phyloP scores from a whole-genome alignment of 1,140 invertebrate species.

The Anastrepha obliqua region DNA sequence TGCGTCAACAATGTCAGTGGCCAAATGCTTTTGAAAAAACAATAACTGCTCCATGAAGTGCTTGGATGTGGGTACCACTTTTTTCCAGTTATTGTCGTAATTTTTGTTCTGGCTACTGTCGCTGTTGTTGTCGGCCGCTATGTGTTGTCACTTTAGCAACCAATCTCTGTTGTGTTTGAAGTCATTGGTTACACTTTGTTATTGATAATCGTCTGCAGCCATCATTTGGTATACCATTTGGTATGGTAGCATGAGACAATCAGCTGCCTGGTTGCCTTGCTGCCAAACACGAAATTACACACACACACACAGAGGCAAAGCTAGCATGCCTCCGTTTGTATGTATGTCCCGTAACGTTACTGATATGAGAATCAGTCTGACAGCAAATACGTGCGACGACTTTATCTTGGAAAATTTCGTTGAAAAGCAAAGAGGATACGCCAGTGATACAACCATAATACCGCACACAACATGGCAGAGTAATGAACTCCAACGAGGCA shows the following conservation, averaged over 20 bases:
- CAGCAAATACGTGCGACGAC: slow-evolving; percentile 53
- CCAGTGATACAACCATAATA: slow-evolving; percentile 16
- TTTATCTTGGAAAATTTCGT: slow-evolving; percentile 50
- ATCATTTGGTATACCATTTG: not conserved
- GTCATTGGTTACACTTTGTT: slow-evolving; percentile 50
- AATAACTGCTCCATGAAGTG: not conserved
- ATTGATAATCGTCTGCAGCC: slow-evolving; percentile 51
- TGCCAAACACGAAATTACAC: not conserved
- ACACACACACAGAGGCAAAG: not conserved
- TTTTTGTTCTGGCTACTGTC: not conserved
- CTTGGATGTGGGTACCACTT: not conserved
- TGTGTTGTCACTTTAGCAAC: slow-evolving; percentile 44
- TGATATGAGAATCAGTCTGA: slow-evolving; percentile 30
- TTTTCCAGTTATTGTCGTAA: not conserved
- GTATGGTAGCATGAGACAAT: not conserved
- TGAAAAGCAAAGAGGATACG: slow-evolving; percentile 33
- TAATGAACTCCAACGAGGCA: slow-evolving; percentile 34
- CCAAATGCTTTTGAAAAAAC: not conserved
- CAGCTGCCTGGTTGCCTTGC: not conserved
- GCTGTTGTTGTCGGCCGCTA: not conserved
- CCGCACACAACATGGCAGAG: slow-evolving; percentile 29
- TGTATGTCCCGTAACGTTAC: not conserved
- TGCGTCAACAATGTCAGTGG: slow-evolving; percentile 37
- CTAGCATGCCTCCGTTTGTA: too few species aligned
- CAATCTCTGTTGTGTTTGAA: slow-evolving; percentile 53